Percentiles rank a stretch among this genome's conserved stretches.
phyloP scores from a whole-genome alignment of 2,888 invertebrate species.

The Pogonocherus hispidulus region DNA sequence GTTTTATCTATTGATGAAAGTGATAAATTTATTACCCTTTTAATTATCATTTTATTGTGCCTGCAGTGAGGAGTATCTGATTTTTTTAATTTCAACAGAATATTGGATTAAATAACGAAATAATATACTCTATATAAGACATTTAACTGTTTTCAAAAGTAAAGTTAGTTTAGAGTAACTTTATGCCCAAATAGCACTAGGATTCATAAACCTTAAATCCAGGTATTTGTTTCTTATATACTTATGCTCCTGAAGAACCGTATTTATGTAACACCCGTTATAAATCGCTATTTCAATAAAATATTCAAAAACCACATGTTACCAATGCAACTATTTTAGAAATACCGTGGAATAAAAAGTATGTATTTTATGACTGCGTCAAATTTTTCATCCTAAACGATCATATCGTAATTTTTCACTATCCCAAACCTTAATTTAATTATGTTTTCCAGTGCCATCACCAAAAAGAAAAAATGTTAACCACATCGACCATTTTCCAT shows the following conservation, averaged over 20 bases:
- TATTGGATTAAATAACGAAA: too few species aligned
- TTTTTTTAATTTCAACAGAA: too few species aligned
- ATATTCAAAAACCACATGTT: constrained; percentile 8
- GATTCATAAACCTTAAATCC: background rate
- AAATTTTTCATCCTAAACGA: background rate
- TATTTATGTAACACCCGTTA: constrained; percentile 2
- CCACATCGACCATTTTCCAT: constrained; percentile 14
- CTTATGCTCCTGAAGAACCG: background rate
- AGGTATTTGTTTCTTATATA: background rate
- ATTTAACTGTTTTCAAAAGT: too few species aligned
- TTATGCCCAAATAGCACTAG: background rate
- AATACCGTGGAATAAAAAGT: constrained; percentile 9
- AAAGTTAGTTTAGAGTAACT: too few species aligned
- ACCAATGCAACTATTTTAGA: background rate
- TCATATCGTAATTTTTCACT: constrained; percentile 4
- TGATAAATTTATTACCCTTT: too few species aligned
- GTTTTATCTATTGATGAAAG: too few species aligned
- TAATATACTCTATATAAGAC: too few species aligned
- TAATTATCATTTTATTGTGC: too few species aligned
- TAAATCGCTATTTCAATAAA: constrained; percentile 2
- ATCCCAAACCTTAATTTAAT: constrained; percentile 13
- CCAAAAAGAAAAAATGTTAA: constrained; percentile 22
- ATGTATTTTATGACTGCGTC: constrained; percentile 13
- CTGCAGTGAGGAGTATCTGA: too few species aligned
- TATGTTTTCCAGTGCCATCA: constrained; percentile 21